These are phyloP conservation scores for Hyperoodon ampullatus DNA, from an alignment of 2,113 vertebrate species.

Conservation along the genomic window DNA sequence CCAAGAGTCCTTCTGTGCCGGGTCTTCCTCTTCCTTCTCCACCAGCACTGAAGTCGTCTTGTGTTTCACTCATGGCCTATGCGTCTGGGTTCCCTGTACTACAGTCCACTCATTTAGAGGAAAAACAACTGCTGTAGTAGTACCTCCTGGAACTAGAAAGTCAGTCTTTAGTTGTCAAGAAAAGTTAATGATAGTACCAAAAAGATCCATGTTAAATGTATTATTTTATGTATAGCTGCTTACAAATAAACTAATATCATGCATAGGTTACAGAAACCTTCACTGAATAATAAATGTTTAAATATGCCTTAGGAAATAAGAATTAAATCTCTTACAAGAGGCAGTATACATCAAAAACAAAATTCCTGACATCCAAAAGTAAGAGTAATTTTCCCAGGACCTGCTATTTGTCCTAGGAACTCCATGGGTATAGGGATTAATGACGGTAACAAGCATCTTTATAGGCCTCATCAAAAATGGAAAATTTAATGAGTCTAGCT, in stretches of 20 bases:
- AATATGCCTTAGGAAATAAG: constrained; percentile 10
- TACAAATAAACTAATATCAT: not conserved
- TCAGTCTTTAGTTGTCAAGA: not conserved
- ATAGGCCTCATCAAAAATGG: constrained; percentile 5
- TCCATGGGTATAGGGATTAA: not conserved
- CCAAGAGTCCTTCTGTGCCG: not conserved
- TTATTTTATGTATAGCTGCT: constrained; percentile 28
- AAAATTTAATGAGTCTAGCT: not conserved
- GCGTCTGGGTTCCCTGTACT: not conserved
- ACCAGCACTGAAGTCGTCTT: not conserved
- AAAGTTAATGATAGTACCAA: not conserved
- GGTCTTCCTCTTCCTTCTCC: not conserved
- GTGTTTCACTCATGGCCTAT: rapidly evolving
- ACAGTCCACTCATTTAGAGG: not conserved
- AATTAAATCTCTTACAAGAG: not conserved
- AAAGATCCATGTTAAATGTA: not conserved
- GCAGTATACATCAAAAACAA: not conserved
- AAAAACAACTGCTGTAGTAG: not conserved
- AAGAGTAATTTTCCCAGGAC: not conserved
- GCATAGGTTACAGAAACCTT: not conserved
- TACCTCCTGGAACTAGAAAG: not conserved
- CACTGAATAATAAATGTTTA: not conserved
- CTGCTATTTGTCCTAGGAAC: not conserved
- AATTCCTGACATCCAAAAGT: not conserved
- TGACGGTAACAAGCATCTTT: not conserved